Evolutionary conservation across 1,140 invertebrate genomes (phyloP).

Genomic region (Heliothis virescens): DNA sequence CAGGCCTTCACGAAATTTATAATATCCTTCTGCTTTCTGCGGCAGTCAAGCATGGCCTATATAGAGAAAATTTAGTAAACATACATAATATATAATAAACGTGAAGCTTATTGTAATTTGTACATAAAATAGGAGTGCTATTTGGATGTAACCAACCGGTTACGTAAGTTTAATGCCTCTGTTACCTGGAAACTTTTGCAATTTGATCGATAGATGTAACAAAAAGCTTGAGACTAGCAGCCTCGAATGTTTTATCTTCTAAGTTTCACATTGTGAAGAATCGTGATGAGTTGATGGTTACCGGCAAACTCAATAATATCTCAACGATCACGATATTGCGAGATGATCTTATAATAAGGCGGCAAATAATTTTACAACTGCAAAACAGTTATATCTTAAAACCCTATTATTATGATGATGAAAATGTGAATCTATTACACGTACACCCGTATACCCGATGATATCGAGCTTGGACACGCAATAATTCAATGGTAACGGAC

Average conservation of each 20-base stretch:
- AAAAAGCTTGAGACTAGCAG: conserved; percentile 5
- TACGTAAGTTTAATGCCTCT: no score
- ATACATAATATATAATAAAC: no score
- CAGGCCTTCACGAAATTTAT: no score
- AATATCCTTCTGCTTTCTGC: no score
- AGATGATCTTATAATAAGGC: conserved; percentile 52
- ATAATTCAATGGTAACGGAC: conserved; percentile 40
- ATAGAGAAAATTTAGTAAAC: no score
- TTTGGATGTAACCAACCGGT: no score
- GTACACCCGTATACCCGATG: not conserved
- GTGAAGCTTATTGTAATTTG: no score
- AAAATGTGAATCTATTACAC: conserved; percentile 35
- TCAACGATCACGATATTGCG: conserved; percentile 52
- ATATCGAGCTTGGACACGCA: conserved; percentile 37
- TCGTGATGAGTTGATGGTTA: conserved; percentile 66
- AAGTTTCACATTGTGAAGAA: conserved; percentile 58
- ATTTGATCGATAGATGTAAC: conserved; percentile 27
- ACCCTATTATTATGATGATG: conserved; percentile 11
- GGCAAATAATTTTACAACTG: conserved; percentile 6
- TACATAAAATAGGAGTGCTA: no score
- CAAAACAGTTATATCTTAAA: conserved; percentile 2
- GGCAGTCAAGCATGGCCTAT: no score
- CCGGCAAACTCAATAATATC: conserved; percentile 62
- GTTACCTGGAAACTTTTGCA: conserved; percentile 39
- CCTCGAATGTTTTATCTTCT: conserved; percentile 55